A percentile compares a stretch with the other conserved stretches of the same genome.
phyloP scores from a whole-genome alignment of 2,113 vertebrate species.

The Empidonax traillii region DNA sequence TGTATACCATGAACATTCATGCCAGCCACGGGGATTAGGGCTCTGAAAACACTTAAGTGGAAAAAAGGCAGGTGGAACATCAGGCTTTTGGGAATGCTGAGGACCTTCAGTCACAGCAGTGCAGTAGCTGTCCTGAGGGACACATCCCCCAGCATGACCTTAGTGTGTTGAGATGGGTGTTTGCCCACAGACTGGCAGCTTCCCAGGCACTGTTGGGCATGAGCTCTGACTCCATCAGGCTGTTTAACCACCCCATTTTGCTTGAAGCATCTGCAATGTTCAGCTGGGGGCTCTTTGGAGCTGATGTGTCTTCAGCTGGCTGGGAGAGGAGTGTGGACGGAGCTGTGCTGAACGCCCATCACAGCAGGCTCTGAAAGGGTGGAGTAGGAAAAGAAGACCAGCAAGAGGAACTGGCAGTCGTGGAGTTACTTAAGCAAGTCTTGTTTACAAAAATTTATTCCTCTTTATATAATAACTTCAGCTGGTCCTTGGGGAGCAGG shows the following conservation, averaged over 20 bases:
- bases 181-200: background rate
- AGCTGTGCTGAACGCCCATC: background rate
- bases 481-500: background rate
- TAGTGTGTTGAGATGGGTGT: rapidly evolving
- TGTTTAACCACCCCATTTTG: background rate
- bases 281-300: background rate
- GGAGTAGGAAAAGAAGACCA: background rate
- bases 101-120: background rate
- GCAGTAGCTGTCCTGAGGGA: background rate
- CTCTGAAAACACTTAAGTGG: background rate
- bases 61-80: background rate
- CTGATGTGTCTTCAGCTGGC: background rate
- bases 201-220: background rate
- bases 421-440: constrained; percentile 38
- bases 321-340: background rate
- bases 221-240: rapidly evolving
- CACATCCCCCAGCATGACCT: rapidly evolving
- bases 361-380: background rate
- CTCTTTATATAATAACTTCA: constrained; percentile 21
- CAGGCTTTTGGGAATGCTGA: background rate
- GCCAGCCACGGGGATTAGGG: background rate
- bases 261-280: background rate
- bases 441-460: constrained; percentile 24
- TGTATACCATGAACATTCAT: rapidly evolving
- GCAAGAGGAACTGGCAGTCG: background rate